Conservation (phyloP, 2,888 invertebrate species). For the Brenthis daphne region DNA sequence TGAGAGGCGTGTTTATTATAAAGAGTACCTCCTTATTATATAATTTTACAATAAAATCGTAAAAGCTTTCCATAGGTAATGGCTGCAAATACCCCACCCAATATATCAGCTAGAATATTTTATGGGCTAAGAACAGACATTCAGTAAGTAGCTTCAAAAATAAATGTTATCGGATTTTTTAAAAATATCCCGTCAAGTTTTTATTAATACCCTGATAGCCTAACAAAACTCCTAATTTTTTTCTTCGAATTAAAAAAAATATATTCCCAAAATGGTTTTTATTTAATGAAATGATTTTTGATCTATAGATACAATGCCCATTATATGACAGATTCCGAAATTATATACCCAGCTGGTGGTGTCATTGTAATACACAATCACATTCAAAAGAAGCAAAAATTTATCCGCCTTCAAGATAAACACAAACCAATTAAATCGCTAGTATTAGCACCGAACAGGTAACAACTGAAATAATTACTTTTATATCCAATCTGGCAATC, state of each 20-base stretch:
- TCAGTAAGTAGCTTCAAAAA: slow-evolving; percentile 59
- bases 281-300: slow-evolving; percentile 43
- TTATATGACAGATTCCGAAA: slow-evolving; percentile 87
- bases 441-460: slow-evolving; percentile 86
- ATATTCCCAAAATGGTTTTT: background rate
- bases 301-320: slow-evolving; percentile 84
- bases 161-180: background rate
- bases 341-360: slow-evolving; percentile 91
- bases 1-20: background rate
- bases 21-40: no score
- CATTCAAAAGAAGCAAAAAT: slow-evolving; percentile 86
- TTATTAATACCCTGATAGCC: no score
- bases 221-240: no score
- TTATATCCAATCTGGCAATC: background rate
- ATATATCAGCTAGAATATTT: slow-evolving; percentile 83
- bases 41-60: no score
- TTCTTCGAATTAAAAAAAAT: background rate
- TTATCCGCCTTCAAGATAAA: slow-evolving; percentile 86
- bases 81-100: slow-evolving; percentile 67
- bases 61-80: slow-evolving; percentile 44
- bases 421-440: slow-evolving; percentile 84
- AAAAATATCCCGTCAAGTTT: background rate
- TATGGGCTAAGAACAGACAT: slow-evolving; percentile 85
- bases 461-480: background rate
- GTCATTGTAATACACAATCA: slow-evolving; percentile 89